Conservation (phyloP, 1,140 invertebrate species). For the Drosophila orosa region DNA sequence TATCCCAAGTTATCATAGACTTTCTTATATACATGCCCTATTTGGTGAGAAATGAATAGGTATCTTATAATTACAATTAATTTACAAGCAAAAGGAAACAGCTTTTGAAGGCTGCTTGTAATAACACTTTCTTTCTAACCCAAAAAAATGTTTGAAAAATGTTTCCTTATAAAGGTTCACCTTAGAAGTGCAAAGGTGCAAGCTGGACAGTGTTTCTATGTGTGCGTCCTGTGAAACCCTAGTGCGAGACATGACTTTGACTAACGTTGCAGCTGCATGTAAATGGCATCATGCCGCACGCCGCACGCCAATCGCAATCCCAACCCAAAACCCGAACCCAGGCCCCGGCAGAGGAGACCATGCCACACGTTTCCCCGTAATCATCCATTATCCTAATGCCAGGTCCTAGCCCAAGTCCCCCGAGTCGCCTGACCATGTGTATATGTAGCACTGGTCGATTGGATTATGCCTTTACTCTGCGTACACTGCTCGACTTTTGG, state of each 20-base stretch:
- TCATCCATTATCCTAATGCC: constrained; percentile 83
- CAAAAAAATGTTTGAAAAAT: neutral
- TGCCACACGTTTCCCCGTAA: constrained; percentile 77
- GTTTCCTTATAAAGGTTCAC: constrained; percentile 6
- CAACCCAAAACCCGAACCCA: neutral
- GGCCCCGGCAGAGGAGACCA: constrained; percentile 8
- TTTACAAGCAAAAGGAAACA: too few relatives aligned
- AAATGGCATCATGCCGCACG: constrained; percentile 71
- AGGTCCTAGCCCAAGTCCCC: constrained; percentile 59
- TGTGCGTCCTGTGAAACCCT: constrained; percentile 54
- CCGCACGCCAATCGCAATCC: constrained; percentile 42
- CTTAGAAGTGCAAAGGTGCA: constrained; percentile 16
- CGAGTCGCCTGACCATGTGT: constrained; percentile 42
- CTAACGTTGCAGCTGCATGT: constrained; percentile 78
- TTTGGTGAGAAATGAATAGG: neutral
- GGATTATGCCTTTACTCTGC: constrained; percentile 67
- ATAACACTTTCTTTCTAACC: neutral
- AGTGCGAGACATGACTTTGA: constrained; percentile 76
- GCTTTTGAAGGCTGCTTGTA: neutral
- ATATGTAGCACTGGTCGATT: constrained; percentile 50
- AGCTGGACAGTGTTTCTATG: constrained; percentile 14
- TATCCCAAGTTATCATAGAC: neutral
- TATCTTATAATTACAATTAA: too few relatives aligned
- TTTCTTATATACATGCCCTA: neutral
- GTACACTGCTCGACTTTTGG: constrained; percentile 46